Evolutionary conservation across 2,797 vertebrate genomes (phyloP).

Genomic region (Anas bahamensis): DNA sequence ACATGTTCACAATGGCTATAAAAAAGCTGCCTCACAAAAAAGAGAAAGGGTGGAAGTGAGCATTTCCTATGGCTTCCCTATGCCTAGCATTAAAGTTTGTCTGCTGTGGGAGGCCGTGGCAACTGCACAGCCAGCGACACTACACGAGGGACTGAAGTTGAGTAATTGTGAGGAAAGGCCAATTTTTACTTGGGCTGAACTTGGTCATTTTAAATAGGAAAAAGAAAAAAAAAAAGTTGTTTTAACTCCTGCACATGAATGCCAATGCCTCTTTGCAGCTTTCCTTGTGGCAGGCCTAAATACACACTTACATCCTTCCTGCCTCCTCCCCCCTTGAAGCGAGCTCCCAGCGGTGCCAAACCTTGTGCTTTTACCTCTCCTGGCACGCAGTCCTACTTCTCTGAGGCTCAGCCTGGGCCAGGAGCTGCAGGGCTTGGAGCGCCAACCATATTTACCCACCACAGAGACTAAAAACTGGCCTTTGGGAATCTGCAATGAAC

Average conservation of each 20-base stretch:
- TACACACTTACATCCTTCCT: slow-evolving; percentile 46
- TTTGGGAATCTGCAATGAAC: neutral
- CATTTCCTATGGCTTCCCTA: neutral
- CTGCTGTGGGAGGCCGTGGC: neutral
- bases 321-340: neutral
- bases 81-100: neutral
- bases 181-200: neutral
- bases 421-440: neutral
- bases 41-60: slow-evolving; percentile 26
- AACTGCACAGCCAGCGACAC: neutral
- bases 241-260: neutral
- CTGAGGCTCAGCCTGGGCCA: neutral
- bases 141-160: neutral
- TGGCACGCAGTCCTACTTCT: neutral
- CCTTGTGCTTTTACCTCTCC: slow-evolving; percentile 23
- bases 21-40: neutral
- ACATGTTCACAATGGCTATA: neutral
- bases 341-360: neutral
- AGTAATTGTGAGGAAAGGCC: neutral
- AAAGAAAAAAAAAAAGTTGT: neutral
- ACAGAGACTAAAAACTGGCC: neutral
- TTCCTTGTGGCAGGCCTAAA: slow-evolving; percentile 7
- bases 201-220: neutral
- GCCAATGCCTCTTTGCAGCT: slow-evolving; percentile 9
- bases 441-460: neutral